Conservation (phyloP, 2,888 invertebrate genomes). For the Pasiphila rectangulata region DNA sequence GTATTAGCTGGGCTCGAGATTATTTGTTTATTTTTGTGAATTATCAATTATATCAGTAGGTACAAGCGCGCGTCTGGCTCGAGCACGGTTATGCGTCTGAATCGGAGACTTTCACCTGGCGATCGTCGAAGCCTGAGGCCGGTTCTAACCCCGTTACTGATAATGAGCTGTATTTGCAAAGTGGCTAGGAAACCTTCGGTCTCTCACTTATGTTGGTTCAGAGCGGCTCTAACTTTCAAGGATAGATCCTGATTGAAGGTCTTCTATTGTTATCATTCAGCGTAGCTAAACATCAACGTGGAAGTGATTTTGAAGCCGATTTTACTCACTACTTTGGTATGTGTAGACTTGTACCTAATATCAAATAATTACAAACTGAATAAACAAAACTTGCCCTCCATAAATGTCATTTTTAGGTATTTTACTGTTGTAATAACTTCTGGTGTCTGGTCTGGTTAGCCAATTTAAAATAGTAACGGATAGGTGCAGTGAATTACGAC, state of each 20-base stretch:
- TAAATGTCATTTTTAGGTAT: not conserved
- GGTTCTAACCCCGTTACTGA: constrained; percentile 71
- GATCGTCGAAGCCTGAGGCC: constrained; percentile 62
- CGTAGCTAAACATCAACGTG: constrained; percentile 12
- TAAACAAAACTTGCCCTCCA: constrained; percentile 2
- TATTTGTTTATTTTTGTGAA: constrained; percentile 69
- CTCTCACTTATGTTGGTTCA: constrained; percentile 29
- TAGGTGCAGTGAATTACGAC: not conserved
- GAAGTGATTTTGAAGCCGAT: constrained; percentile 7
- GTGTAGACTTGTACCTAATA: constrained; percentile 13
- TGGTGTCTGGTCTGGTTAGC: not conserved
- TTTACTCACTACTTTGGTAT: constrained; percentile 5
- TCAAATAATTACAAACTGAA: constrained; percentile 6
- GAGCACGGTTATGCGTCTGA: constrained; percentile 66
- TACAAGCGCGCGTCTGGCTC: constrained; percentile 54
- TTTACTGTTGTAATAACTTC: not conserved
- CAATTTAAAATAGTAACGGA: not conserved
- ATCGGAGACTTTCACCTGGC: constrained; percentile 71
- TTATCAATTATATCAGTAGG: constrained; percentile 35
- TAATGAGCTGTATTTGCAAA: constrained; percentile 59
- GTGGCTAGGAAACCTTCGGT: constrained; percentile 43
- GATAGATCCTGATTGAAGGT: constrained; percentile 22
- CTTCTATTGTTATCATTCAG: constrained; percentile 22
- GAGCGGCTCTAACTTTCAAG: constrained; percentile 25
- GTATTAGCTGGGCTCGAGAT: constrained; percentile 43